Percentiles rank a stretch among this genome's conserved stretches.
These are phyloP conservation scores for Xyrichtys novacula DNA, from an alignment of 2,797 vertebrate species.

Conservation along the genomic window DNA sequence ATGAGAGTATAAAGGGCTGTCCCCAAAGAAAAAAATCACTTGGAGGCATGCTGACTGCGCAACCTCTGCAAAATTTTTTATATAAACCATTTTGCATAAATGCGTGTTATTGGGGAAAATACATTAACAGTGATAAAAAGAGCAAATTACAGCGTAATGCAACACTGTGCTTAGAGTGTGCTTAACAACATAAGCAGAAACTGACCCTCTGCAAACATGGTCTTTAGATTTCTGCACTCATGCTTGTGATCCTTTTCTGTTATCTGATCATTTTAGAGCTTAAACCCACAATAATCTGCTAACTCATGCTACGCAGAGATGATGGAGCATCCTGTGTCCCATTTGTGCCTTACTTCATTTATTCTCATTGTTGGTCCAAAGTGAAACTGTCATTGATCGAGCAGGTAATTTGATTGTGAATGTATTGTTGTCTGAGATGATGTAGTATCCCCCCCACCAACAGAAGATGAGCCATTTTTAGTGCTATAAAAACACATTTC, in stretches of 20 bases:
- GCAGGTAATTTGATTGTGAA: neutral
- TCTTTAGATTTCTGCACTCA: neutral
- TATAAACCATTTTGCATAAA: neutral
- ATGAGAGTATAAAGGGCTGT: conserved; percentile 40
- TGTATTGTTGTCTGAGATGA: conserved; percentile 16
- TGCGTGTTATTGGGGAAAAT: neutral
- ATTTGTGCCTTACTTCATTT: neutral
- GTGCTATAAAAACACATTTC: neutral
- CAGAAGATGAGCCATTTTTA: conserved; percentile 1
- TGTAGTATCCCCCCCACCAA: neutral
- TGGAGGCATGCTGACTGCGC: conserved; percentile 34
- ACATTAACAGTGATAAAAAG: conserved; percentile 13
- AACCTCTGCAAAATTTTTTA: conserved; percentile 16
- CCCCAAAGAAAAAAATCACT: conserved; percentile 53
- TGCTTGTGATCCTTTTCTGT: neutral
- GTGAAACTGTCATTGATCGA: conserved; percentile 1
- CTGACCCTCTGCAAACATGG: conserved; percentile 11
- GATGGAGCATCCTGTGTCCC: neutral
- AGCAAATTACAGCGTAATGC: conserved; percentile 5
- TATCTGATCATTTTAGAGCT: neutral
- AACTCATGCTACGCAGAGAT: neutral
- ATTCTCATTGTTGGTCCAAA: neutral
- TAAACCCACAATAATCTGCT: neutral
- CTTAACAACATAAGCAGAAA: conserved; percentile 1
- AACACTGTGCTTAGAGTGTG: neutral